These are phyloP conservation scores for Leptogaster cylindrica DNA, from an alignment of 2,888 invertebrate genomes.

Conservation along the genomic window DNA sequence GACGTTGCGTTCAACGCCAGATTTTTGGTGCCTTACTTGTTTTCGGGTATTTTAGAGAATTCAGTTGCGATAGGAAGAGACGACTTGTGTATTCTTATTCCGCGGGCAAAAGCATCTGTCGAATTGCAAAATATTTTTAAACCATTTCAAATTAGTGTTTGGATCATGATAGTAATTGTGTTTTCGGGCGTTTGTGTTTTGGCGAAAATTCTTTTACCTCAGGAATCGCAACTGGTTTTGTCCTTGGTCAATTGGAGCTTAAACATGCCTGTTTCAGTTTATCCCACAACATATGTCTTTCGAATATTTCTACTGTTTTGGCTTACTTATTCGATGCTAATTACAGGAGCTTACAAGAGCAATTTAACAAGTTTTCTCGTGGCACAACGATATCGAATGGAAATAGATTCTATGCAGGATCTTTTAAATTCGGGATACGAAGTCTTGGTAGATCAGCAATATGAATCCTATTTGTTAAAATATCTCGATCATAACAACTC, in stretches of 20 bases:
- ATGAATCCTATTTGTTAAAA: slow-evolving; percentile 59
- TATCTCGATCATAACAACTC: slow-evolving; percentile 60
- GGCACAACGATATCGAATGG: slow-evolving; percentile 54
- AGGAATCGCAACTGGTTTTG: slow-evolving; percentile 46
- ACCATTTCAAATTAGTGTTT: slow-evolving; percentile 55
- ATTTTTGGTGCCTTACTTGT: slow-evolving; percentile 63
- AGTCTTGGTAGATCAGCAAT: slow-evolving; percentile 59
- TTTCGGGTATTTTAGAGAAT: slow-evolving; percentile 64
- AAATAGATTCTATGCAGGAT: slow-evolving; percentile 55
- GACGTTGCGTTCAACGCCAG: slow-evolving; percentile 66
- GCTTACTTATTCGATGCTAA: slow-evolving; percentile 57
- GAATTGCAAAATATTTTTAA: slow-evolving; percentile 62
- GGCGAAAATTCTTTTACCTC: slow-evolving; percentile 47
- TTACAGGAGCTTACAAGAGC: slow-evolving; percentile 57
- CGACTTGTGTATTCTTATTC: slow-evolving; percentile 66
- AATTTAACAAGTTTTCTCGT: slow-evolving; percentile 59
- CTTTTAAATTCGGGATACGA: slow-evolving; percentile 55
- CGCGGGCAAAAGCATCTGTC: slow-evolving; percentile 63
- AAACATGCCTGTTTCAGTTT: slow-evolving; percentile 50
- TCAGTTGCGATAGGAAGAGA: slow-evolving; percentile 65
- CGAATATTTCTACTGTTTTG: slow-evolving; percentile 56
- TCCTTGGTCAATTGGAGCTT: slow-evolving; percentile 53
- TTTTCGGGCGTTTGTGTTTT: slow-evolving; percentile 52
- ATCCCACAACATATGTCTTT: slow-evolving; percentile 48
- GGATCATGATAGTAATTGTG: slow-evolving; percentile 52